A percentile compares a stretch with the other conserved stretches of the same genome.
These are phyloP conservation scores for Lasioglossum pauxillum DNA, from an alignment of 2,888 invertebrate genomes.

Conservation along the genomic window DNA sequence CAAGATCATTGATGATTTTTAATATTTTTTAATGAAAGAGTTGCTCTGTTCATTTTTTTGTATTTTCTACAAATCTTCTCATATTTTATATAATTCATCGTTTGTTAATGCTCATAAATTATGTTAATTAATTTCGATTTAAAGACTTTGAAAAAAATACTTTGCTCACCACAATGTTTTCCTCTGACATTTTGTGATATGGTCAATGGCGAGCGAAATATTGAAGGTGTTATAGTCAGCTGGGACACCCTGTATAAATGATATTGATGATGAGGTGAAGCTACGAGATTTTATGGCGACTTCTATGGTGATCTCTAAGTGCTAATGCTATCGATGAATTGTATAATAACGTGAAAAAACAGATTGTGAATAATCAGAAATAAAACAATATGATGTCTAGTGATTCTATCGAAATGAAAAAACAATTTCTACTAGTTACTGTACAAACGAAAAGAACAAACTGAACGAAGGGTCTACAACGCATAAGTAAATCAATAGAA, in stretches of 20 bases:
- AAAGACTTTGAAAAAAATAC: neutral
- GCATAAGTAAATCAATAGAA: conserved; percentile 31
- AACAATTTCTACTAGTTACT: conserved; percentile 2
- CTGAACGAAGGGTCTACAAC: conserved; percentile 16
- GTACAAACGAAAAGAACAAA: conserved; percentile 34
- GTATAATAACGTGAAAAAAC: neutral
- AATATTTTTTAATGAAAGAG: neutral
- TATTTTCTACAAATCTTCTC: neutral
- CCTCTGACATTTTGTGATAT: neutral
- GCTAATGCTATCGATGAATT: conserved; percentile 5
- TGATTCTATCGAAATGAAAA: conserved; percentile 9
- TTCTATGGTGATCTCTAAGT: conserved; percentile 19
- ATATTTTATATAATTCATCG: neutral
- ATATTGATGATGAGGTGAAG: neutral
- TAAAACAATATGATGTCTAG: neutral
- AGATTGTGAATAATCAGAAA: neutral
- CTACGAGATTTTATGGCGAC: conserved; percentile 28
- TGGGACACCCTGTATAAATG: neutral
- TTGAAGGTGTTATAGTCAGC: neutral
- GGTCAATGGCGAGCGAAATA: neutral
- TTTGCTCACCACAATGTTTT: neutral
- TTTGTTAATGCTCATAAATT: neutral
- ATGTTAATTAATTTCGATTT: too few relatives aligned
- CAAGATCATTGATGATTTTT: neutral
- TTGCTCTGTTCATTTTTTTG: neutral